Percentiles rank a stretch among this genome's conserved stretches.
phyloP scores from a whole-genome alignment of 2,888 invertebrate species.

The Xestia c-nigrum region DNA sequence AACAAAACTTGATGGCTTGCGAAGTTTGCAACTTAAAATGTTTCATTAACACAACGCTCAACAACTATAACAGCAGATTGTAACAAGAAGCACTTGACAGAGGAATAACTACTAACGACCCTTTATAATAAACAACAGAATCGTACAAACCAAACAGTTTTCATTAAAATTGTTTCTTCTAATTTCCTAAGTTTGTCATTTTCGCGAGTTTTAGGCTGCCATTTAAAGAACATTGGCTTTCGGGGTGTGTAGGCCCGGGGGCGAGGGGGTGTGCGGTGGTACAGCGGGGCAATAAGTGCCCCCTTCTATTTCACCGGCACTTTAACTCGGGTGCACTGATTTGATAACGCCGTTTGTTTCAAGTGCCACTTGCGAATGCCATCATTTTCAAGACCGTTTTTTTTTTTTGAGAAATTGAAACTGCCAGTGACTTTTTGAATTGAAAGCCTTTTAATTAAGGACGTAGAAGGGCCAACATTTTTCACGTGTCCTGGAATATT shows the following conservation, averaged over 20 bases:
- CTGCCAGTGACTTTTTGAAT: constrained; percentile 67
- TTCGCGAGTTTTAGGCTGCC: constrained; percentile 63
- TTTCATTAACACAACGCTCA: constrained; percentile 45
- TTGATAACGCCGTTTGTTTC: constrained; percentile 90
- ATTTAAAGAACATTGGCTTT: constrained; percentile 61
- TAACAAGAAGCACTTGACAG: constrained; percentile 44
- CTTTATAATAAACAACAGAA: constrained; percentile 58
- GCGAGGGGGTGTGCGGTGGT: constrained; percentile 59
- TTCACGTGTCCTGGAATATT: neutral
- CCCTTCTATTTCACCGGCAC: constrained; percentile 88
- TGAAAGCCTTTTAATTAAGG: constrained; percentile 75
- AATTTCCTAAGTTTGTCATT: constrained; percentile 72
- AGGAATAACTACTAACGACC: constrained; percentile 53
- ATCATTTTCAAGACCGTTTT: constrained; percentile 78
- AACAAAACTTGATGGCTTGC: constrained; percentile 44
- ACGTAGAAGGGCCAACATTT: constrained; percentile 58
- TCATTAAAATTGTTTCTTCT: constrained; percentile 66
- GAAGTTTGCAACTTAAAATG: constrained; percentile 50
- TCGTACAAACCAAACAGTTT: constrained; percentile 57
- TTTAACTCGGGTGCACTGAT: constrained; percentile 89
- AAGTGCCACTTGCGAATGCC: constrained; percentile 82
- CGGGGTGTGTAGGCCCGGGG: constrained; percentile 48
- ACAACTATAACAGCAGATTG: constrained; percentile 38
- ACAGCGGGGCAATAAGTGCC: constrained; percentile 86
- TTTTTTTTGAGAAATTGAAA: constrained; percentile 76